These are phyloP conservation scores for Helostoma temminkii DNA, from an alignment of 2,797 vertebrate species.

Conservation along the genomic window DNA sequence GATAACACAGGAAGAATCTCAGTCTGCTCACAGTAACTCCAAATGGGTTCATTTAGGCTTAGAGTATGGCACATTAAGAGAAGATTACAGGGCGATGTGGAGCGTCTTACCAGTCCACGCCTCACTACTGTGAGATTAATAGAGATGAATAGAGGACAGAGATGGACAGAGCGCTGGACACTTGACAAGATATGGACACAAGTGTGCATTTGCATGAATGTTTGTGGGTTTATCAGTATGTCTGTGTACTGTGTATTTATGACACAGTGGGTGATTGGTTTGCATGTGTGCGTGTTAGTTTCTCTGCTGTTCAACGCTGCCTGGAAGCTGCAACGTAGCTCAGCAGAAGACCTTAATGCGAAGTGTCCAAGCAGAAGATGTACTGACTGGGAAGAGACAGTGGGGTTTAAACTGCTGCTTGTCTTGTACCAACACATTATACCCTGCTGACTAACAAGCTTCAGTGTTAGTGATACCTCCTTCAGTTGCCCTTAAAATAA, in stretches of 20 bases:
- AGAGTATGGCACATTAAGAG: constrained; percentile 89
- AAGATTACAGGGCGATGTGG: constrained; percentile 83
- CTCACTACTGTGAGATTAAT: constrained; percentile 89
- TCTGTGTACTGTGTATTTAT: constrained; percentile 1
- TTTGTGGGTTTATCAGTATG: too few species aligned
- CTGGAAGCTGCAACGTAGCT: constrained; percentile 32
- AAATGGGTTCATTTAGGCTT: constrained; percentile 95
- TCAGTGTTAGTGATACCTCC: constrained; percentile 36
- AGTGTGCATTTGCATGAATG: too few species aligned
- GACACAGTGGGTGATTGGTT: not conserved
- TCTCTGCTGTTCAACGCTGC: constrained; percentile 48
- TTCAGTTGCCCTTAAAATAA: constrained; percentile 37
- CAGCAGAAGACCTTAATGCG: constrained; percentile 50
- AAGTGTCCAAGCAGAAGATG: constrained; percentile 65
- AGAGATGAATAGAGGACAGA: constrained; percentile 80
- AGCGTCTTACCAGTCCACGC: constrained; percentile 91
- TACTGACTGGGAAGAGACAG: constrained; percentile 45
- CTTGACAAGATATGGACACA: constrained; percentile 23
- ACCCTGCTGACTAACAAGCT: constrained; percentile 61
- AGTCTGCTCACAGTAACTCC: constrained; percentile 94
- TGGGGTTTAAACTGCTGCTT: constrained; percentile 46
- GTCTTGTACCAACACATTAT: constrained; percentile 49
- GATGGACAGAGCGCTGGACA: constrained; percentile 46
- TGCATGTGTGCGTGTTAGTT: constrained; percentile 21
- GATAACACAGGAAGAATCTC: constrained; percentile 95